Conservation (phyloP, 2,797 vertebrate genomes). For the Pempheris klunzingeri region DNA sequence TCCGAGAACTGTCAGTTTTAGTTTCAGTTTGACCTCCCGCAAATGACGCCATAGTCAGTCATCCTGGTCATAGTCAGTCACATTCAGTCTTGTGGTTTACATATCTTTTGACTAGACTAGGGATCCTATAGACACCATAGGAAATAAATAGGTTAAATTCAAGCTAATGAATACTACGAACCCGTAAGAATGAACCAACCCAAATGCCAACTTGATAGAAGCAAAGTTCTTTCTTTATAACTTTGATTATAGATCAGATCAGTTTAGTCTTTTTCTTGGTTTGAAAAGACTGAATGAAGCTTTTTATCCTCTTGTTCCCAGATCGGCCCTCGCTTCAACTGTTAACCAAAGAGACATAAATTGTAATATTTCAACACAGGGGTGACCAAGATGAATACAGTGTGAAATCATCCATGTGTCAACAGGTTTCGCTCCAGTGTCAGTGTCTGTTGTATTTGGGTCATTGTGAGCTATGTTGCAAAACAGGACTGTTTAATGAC, state of each 20-base stretch:
- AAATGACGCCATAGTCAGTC: not conserved
- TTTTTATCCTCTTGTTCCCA: too few relatives aligned
- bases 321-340: not conserved
- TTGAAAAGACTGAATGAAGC: too few relatives aligned
- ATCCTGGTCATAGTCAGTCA: not conserved
- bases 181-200: not conserved
- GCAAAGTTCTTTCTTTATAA: not conserved
- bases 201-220: not conserved
- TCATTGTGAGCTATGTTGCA: not conserved
- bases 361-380: not conserved
- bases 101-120: not conserved
- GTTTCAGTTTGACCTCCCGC: constrained; percentile 36
- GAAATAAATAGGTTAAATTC: not conserved
- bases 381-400: not conserved
- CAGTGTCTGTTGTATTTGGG: too few relatives aligned
- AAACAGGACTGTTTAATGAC: not conserved
- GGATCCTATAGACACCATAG: not conserved
- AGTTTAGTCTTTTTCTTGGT: not conserved
- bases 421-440: too few relatives aligned
- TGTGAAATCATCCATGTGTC: too few relatives aligned
- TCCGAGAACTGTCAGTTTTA: constrained; percentile 3
- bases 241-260: too few relatives aligned
- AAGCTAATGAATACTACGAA: not conserved
- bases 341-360: not conserved
- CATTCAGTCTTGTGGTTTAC: not conserved